Evolutionary conservation across 2,888 invertebrate species (phyloP), one percentile per base, ranked within the genome.

Genomic region (Sepiola atlantica): DNA sequence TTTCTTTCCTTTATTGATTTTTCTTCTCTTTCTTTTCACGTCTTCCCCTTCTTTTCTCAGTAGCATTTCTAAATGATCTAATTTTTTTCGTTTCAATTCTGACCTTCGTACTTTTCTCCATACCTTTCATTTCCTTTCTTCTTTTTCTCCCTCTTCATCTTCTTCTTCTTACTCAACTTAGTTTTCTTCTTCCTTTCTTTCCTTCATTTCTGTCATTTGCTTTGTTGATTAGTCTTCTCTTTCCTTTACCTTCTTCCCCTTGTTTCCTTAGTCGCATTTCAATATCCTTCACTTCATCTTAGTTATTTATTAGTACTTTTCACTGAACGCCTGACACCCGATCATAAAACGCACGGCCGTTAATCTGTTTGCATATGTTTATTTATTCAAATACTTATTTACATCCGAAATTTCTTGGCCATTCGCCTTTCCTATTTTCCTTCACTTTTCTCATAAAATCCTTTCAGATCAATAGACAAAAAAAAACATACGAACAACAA

Each of bases 311-410:
- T 77, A 77, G 77, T 77, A 77, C 77, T 32, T 77, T 77, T 77
- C n/a, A 45, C 45, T 32, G 14, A 77, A 77, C n/a, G 77, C n/a
- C 77, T 77, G 77, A 77, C 77, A 77, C 77, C n/a, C 77, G 77
- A 77, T 32, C 77, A 77, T 77, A 77, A 77, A 77, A 77, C 77
- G 77, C 77, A 32, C 32, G 77, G n/a, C 77, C 77, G 77, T 77
- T 77, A 77, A 77, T 77, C 77, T 77, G n/a, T 77, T 77, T 77
- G 77, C 77, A 77, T 77, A 77, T 77, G 77, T 77, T 77, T 77
- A 77, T 77, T 77, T 77, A n/a, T 77, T 77, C 77, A 77, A 77
- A 77, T 77, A n/a, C n/a, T 77, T 77, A 77, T 77, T 77, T 77
- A 77, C 77, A 77, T 32, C n/a, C 77, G n/a, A 77, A 77, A 32